Evolutionary conservation across 2,113 vertebrate genomes (phyloP).

Genomic region (Muntiacus reevesi): DNA sequence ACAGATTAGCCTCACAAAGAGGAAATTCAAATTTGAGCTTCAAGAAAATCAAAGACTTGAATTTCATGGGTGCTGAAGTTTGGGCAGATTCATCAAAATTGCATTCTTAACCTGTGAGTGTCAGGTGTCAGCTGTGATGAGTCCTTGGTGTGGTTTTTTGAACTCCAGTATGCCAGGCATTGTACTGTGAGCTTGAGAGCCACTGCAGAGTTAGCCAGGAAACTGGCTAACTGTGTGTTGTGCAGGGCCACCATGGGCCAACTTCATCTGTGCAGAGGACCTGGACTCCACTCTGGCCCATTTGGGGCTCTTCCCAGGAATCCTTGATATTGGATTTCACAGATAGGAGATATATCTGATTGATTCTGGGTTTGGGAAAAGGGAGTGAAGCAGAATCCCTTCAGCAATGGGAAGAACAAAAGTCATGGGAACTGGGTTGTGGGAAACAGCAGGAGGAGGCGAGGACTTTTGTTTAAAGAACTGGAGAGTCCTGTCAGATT

Average conservation of each 20-base stretch:
- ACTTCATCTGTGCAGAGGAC: not conserved
- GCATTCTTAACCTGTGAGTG: not conserved
- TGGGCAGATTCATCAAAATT: constrained; percentile 10
- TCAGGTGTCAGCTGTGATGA: not conserved
- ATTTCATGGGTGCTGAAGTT: not conserved
- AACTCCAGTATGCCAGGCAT: not conserved
- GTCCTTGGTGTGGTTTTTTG: not conserved
- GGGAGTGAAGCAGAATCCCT: not conserved
- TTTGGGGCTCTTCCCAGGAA: not conserved
- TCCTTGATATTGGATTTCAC: not conserved
- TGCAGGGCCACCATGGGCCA: not conserved
- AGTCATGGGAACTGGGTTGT: not conserved
- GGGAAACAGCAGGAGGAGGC: not conserved
- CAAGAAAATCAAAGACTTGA: not conserved
- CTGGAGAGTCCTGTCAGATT: constrained; percentile 6
- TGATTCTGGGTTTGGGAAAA: not conserved
- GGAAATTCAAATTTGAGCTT: not conserved
- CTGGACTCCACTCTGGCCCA: not conserved
- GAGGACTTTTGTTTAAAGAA: constrained; percentile 18
- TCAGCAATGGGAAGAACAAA: not conserved
- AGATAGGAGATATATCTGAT: not conserved
- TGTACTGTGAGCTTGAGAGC: not conserved
- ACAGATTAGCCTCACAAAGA: not conserved
- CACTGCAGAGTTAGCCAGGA: not conserved
- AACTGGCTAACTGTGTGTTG: too few relatives aligned